Evolutionary conservation across 2,113 vertebrate species (phyloP), one percentile per base, ranked within the genome.

Genomic region (Eudorcas thomsonii): DNA sequence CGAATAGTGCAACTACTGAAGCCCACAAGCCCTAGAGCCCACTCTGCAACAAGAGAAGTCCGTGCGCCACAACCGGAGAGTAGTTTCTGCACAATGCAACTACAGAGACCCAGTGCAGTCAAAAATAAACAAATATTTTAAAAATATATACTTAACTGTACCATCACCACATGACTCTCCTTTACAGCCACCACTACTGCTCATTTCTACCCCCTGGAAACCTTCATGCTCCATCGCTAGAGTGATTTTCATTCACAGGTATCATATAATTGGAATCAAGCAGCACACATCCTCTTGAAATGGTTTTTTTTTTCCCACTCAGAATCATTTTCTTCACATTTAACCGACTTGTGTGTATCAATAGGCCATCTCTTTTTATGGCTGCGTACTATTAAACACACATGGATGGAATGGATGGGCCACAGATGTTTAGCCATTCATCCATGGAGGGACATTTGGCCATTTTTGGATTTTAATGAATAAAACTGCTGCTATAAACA

Each of bases 51-150:
- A 77, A 26, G 71, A 77, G 71, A 77, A 77, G 39, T 23, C 71
- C 0, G 1, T 26, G 36, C 1, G 3, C 12, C 6, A 14, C 36
- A 43, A 26, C 39, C 3, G 12, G 71, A 43, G 71, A 77, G 23
- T 7, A 43, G 39, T 7, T 43, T 43, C 71, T 43, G 39, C 6
- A 0, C 0, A 0, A 43, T 26, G 3, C 36, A 26, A 77, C 23
- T 77, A 26, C 14, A 43, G 23, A 43, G 36, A 77, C 23, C 71
- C 71, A 77, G 39, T 0, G 2, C 12, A 7, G 39, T 43, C 21
- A 14, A 26, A 77, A 43, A 14, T 7, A 43, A 43, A 43, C 23
- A 77, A 7, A 26, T 43, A 43, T 77, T 39, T 39, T 0, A 8
- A 43, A 43, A 43, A 26, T 26, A 77, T 7, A 60, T 5, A 8